Percentiles rank a stretch among this genome's conserved stretches.
phyloP scores from a whole-genome alignment of 2,888 invertebrate species.

The Ornithoptera priamus region DNA sequence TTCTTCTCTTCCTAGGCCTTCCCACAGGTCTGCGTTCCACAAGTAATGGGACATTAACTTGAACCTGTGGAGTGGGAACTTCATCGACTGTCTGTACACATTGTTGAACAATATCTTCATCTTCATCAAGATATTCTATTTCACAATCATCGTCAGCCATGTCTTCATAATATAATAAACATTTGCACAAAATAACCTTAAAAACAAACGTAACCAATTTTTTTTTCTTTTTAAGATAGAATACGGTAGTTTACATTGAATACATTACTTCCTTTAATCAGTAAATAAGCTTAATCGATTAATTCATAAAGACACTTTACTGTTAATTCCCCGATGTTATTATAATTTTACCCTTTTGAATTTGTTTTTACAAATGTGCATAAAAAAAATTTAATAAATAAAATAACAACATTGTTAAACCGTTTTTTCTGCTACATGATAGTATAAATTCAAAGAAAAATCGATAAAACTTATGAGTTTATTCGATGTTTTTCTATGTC shows the following conservation, averaged over 20 bases:
- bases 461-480: not conserved
- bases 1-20: constrained; percentile 43
- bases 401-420: too few relatives aligned
- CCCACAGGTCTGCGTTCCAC: constrained; percentile 45
- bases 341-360: too few relatives aligned
- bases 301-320: too few relatives aligned
- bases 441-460: too few relatives aligned
- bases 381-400: too few relatives aligned
- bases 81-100: constrained; percentile 50
- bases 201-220: not conserved
- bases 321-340: too few relatives aligned
- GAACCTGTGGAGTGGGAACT: constrained; percentile 28
- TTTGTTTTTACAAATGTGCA: too few relatives aligned
- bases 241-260: too few relatives aligned
- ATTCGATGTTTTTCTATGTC: not conserved
- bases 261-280: too few relatives aligned
- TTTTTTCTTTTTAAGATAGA: not conserved
- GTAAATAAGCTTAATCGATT: too few relatives aligned
- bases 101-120: constrained; percentile 68
- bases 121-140: constrained; percentile 74
- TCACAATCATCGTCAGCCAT: constrained; percentile 60
- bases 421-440: too few relatives aligned
- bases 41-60: constrained; percentile 39
- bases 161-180: not conserved
- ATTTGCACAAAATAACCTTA: not conserved